phyloP scores from a whole-genome alignment of 2,797 vertebrate genomes.

The Cyclura pinguis region DNA sequence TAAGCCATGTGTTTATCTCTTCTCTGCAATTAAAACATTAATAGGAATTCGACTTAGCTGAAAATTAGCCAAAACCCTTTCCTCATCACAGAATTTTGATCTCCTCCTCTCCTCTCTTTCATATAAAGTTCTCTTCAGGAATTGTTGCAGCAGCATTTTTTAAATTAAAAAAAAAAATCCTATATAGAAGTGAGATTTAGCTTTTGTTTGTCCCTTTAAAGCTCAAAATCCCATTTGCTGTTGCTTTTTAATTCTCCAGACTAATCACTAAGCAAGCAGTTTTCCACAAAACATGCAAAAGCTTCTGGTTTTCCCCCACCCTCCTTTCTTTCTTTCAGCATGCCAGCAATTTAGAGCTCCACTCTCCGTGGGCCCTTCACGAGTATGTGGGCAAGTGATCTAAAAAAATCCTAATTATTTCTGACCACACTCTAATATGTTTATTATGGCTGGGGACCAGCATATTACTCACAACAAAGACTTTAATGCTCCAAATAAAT shows the following conservation, averaged over 20 bases:
- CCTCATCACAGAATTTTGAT: conserved; percentile 9
- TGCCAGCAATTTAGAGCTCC: conserved; percentile 23
- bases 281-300: neutral
- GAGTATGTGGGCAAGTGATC: conserved; percentile 11
- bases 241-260: conserved; percentile 13
- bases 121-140: conserved; percentile 9
- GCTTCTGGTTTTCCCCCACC: conserved; percentile 9
- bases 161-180: neutral
- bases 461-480: neutral
- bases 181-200: conserved; percentile 1
- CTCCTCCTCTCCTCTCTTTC: neutral
- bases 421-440: conserved; percentile 28
- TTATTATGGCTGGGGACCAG: conserved; percentile 32
- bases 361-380: neutral
- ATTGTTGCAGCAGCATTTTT: neutral
- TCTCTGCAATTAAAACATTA: neutral
- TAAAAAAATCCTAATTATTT: conserved; percentile 33
- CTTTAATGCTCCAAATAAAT: conserved; percentile 26
- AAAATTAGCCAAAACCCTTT: neutral
- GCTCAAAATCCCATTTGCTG: neutral
- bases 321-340: conserved; percentile 21
- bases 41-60: neutral
- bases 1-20: neutral
- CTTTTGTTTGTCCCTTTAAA: conserved; percentile 35
- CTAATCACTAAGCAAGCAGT: neutral